A percentile compares a stretch with the other conserved stretches of the same genome.
These are phyloP conservation scores for Sebastes schlegelii DNA, from an alignment of 2,113 vertebrate species.

Conservation along the genomic window DNA sequence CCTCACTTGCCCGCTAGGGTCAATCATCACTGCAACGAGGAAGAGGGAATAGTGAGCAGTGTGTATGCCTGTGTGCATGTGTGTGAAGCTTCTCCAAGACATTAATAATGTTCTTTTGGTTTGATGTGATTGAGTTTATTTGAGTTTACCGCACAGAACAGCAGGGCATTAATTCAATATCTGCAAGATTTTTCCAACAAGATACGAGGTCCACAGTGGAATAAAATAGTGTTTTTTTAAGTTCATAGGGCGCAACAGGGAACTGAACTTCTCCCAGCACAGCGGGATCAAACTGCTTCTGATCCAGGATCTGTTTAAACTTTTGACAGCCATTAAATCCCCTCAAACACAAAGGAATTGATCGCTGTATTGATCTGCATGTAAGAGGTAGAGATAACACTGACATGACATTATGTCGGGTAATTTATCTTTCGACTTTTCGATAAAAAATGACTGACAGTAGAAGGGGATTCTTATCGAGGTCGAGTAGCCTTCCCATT, in stretches of 20 bases:
- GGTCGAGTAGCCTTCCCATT: constrained; percentile 47
- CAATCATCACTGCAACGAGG: constrained; percentile 31
- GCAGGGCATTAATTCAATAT: constrained; percentile 45
- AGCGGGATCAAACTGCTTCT: constrained; percentile 25
- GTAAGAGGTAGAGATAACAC: constrained; percentile 50
- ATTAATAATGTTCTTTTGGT: constrained; percentile 66
- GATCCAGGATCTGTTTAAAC: constrained; percentile 37
- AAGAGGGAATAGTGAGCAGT: constrained; percentile 29
- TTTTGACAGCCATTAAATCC: constrained; percentile 24
- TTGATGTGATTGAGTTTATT: constrained; percentile 52
- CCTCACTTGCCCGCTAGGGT: constrained; percentile 41
- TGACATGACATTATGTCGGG: constrained; percentile 46
- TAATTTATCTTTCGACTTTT: constrained; percentile 53
- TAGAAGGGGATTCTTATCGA: constrained; percentile 48
- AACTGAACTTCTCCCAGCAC: constrained; percentile 12
- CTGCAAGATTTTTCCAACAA: constrained; percentile 39
- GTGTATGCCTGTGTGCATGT: constrained; percentile 25
- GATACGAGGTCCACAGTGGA: constrained; percentile 10
- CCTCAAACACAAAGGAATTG: constrained; percentile 44
- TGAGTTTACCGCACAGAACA: constrained; percentile 44
- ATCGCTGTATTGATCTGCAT: constrained; percentile 49
- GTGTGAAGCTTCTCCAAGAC: constrained; percentile 59
- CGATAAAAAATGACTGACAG: constrained; percentile 63
- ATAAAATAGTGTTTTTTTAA: constrained; percentile 17
- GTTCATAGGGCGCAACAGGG: constrained; percentile 16